These are phyloP conservation scores for Actinia tenebrosa DNA, from an alignment of 64 coral and sea anemone species.

Conservation along the genomic window DNA sequence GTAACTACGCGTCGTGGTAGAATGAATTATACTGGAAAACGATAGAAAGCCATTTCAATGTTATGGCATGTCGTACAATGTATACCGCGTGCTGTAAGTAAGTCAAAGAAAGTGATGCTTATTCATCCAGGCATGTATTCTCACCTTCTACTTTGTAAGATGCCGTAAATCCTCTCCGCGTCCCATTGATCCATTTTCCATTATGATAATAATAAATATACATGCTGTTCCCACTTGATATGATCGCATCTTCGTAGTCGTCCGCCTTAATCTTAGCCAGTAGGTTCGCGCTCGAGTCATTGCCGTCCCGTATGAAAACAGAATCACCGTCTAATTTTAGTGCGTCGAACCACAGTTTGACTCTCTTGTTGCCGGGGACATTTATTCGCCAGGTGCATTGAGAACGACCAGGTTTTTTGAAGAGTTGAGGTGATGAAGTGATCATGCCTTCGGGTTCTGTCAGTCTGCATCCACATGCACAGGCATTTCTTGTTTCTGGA, in stretches of 20 bases:
- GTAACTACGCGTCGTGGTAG: no score
- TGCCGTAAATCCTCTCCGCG: slow-evolving; percentile 67
- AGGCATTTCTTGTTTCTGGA: slow-evolving; percentile 52
- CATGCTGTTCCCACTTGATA: slow-evolving; percentile 59
- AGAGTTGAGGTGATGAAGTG: slow-evolving; percentile 84
- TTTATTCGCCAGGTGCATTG: slow-evolving; percentile 70
- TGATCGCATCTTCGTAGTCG: slow-evolving; percentile 20
- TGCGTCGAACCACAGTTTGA: slow-evolving; percentile 78
- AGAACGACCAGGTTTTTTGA: slow-evolving; percentile 14
- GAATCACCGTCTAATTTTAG: slow-evolving; percentile 70
- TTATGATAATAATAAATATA: slow-evolving; percentile 76
- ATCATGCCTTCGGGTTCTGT: slow-evolving; percentile 73
- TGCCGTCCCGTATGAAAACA: slow-evolving; percentile 67
- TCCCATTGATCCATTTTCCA: slow-evolving; percentile 70
- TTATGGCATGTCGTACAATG: no score
- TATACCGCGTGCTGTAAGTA: background rate
- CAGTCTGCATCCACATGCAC: slow-evolving; percentile 72
- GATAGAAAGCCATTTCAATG: no score
- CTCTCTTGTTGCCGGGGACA: slow-evolving; percentile 23
- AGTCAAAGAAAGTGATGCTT: background rate
- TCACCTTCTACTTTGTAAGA: slow-evolving; percentile 67
- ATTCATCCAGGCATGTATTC: background rate
- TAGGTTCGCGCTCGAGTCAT: slow-evolving; percentile 49
- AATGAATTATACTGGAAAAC: no score
- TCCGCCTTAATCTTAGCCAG: slow-evolving; percentile 42